A percentile compares a stretch with the other conserved stretches of the same genome.
Evolutionary conservation across 2,888 invertebrate genomes (phyloP).

Genomic region (Allolobophora icterica): DNA sequence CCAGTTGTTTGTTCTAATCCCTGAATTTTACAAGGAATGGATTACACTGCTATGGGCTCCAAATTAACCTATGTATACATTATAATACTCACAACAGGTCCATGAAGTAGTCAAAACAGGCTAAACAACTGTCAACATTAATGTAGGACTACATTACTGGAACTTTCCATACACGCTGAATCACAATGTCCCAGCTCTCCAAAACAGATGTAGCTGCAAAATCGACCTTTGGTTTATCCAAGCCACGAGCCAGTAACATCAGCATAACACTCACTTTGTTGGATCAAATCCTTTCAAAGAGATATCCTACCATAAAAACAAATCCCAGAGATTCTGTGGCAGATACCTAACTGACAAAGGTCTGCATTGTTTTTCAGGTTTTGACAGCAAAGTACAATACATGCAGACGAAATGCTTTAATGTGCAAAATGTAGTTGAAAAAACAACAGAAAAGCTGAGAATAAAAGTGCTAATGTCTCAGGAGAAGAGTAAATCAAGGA

Average conservation of each 20-base stretch:
- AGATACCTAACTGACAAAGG: background rate
- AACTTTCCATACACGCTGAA: too few relatives aligned
- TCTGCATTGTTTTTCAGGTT: background rate
- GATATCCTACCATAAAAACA: background rate
- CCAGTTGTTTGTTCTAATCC: background rate
- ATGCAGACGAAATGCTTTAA: background rate
- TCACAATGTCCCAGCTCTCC: background rate
- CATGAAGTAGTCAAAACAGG: background rate
- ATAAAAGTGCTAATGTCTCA: background rate
- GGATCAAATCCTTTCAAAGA: background rate
- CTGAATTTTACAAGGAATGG: background rate
- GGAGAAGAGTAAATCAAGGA: background rate
- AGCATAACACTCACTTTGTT: background rate
- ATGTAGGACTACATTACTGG: background rate
- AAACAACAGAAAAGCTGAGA: background rate
- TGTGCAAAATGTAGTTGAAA: background rate
- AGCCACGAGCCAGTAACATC: background rate
- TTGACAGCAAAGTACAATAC: background rate
- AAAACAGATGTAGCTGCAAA: background rate
- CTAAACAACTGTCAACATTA: too few relatives aligned
- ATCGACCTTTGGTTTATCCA: background rate
- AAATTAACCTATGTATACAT: background rate
- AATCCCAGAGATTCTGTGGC: background rate
- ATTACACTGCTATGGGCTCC: background rate
- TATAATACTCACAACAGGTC: background rate